phyloP scores from a whole-genome alignment of 2,888 invertebrate species.

The Parnassius glacialis region DNA sequence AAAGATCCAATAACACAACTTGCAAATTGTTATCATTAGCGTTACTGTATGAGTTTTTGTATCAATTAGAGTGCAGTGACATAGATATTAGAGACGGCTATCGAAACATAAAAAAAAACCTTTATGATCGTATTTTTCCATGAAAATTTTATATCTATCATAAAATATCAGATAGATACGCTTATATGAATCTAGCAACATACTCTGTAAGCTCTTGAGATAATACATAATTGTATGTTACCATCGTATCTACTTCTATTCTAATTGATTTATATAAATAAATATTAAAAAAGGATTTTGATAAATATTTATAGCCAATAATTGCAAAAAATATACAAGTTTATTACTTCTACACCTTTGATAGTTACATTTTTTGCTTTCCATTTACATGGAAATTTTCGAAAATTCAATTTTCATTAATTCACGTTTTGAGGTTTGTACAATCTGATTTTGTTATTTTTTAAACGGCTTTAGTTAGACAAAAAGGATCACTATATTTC shows the following conservation, averaged over 20 bases:
- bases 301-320: too few species aligned
- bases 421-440: too few species aligned
- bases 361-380: too few species aligned
- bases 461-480: too few species aligned
- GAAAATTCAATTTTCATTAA: too few species aligned
- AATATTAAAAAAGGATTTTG: too few species aligned
- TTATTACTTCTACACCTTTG: too few species aligned
- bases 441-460: too few species aligned
- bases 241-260: not conserved
- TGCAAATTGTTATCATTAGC: slow-evolving; percentile 18
- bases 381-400: too few species aligned
- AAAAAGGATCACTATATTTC: too few species aligned
- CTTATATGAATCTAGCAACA: slow-evolving; percentile 10
- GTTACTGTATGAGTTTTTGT: slow-evolving; percentile 2
- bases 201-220: slow-evolving; percentile 15
- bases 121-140: slow-evolving; percentile 22
- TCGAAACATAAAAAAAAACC: slow-evolving; percentile 7
- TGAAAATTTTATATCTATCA: slow-evolving; percentile 16
- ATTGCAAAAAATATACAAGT: too few species aligned
- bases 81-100: not conserved
- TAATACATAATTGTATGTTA: slow-evolving; percentile 20
- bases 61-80: slow-evolving; percentile 16
- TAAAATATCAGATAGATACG: slow-evolving; percentile 23
- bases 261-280: too few species aligned
- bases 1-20: slow-evolving; percentile 1